These are phyloP conservation scores for Erpornis zantholeuca DNA, from an alignment of 2,113 vertebrate species.

Conservation along the genomic window DNA sequence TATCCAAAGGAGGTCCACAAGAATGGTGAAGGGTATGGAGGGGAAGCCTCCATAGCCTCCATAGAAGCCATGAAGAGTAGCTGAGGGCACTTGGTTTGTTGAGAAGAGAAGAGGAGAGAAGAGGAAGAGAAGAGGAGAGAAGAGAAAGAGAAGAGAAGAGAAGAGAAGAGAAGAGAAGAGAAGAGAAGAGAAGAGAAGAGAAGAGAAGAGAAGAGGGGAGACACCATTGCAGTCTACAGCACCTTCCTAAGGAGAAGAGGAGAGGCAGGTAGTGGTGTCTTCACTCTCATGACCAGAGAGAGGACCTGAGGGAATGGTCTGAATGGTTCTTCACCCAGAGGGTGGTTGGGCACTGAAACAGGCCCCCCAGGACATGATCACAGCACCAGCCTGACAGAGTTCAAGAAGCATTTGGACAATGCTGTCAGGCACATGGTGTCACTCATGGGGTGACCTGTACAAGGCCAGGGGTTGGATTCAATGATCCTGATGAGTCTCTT, in stretches of 20 bases:
- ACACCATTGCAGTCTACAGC: background rate
- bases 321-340: background rate
- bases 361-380: background rate
- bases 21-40: background rate
- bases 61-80: background rate
- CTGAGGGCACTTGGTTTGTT: background rate
- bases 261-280: rapidly evolving
- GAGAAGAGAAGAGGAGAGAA: no score
- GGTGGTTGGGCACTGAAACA: background rate
- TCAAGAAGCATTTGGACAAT: background rate
- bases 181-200: no score
- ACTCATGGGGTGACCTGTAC: background rate
- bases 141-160: no score
- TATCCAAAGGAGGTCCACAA: background rate
- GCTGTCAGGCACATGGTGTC: background rate
- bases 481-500: background rate
- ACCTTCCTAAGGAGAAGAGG: background rate
- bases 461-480: background rate
- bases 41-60: no score
- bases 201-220: background rate
- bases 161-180: no score
- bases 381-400: background rate
- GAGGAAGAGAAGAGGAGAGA: no score
- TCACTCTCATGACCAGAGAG: background rate
- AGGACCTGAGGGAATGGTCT: background rate